Evolutionary conservation across 2,113 vertebrate genomes (phyloP).

Genomic region (Pollimyrus isidori): DNA sequence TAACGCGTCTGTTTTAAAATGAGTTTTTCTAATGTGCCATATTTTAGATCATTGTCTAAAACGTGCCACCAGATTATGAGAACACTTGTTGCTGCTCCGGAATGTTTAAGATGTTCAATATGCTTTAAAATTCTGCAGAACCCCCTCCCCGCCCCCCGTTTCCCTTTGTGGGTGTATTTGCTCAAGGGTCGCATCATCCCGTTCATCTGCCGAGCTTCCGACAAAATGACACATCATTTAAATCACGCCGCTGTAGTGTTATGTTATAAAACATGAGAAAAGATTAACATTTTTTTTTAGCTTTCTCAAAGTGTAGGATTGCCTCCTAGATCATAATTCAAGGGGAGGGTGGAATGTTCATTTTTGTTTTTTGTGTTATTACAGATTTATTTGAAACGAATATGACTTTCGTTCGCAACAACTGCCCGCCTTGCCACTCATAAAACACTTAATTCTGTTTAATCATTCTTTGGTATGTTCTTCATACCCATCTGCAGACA

Average conservation of each 20-base stretch:
- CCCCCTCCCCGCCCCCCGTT: not conserved
- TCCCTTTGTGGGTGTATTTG: not conserved
- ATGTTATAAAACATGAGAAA: not conserved
- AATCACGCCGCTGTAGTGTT: not conserved
- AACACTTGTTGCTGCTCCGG: conserved; percentile 19
- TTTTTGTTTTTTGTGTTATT: not conserved
- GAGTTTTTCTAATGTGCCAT: not conserved
- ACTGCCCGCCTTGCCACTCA: not conserved
- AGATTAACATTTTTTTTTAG: not conserved
- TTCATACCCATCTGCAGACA: conserved; percentile 9
- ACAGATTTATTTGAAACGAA: not conserved
- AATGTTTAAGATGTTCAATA: not conserved
- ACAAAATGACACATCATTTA: not conserved
- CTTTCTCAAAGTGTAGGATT: not conserved
- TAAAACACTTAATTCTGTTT: not conserved
- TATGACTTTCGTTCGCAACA: conserved; percentile 8
- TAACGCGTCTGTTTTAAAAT: not conserved
- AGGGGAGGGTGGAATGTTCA: not conserved
- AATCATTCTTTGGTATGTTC: conserved; percentile 7
- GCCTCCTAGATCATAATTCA: not conserved
- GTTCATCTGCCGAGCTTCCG: not conserved
- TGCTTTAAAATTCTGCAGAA: not conserved
- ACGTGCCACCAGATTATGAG: conserved; percentile 4
- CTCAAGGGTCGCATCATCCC: not conserved
- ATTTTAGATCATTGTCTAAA: not conserved